Percentiles rank a stretch among this genome's conserved stretches.
These are phyloP conservation scores for Butorides virescens DNA, from an alignment of 2,113 vertebrate genomes.

Conservation along the genomic window DNA sequence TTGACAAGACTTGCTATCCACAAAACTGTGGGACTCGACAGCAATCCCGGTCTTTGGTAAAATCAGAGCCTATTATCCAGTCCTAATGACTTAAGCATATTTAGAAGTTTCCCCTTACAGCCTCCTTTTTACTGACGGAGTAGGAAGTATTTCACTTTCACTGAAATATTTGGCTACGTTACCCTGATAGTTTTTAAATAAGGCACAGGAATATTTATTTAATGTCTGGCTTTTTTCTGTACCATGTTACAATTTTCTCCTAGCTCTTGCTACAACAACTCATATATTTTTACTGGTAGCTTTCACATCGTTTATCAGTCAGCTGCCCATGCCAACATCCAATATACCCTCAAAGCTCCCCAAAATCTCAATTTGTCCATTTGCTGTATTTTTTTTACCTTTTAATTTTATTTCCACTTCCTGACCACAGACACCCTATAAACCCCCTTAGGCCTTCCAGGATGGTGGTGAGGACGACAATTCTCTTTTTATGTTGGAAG, in stretches of 20 bases:
- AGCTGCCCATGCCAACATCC: not conserved
- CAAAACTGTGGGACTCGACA: not conserved
- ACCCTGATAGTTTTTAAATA: not conserved
- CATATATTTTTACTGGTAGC: not conserved
- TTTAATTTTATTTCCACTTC: not conserved
- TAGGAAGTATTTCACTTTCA: not conserved
- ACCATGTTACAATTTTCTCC: not conserved
- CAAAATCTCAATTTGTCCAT: not conserved
- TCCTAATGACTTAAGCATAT: slow-evolving; percentile 32
- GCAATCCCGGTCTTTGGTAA: not conserved
- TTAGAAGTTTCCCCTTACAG: not conserved
- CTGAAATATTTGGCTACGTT: not conserved
- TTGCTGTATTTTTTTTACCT: not conserved
- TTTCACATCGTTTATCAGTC: not conserved
- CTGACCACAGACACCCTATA: not conserved
- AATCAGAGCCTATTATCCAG: not conserved
- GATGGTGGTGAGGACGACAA: not conserved
- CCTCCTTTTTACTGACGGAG: not conserved
- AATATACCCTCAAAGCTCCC: not conserved
- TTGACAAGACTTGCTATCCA: not conserved
- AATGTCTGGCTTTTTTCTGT: not conserved
- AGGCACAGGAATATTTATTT: not conserved
- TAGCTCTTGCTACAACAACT: not conserved
- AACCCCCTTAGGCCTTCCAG: not conserved
- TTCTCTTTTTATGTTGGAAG: not conserved